Conservation (phyloP, 2,113 vertebrate genomes). For the Lathamus discolor region DNA sequence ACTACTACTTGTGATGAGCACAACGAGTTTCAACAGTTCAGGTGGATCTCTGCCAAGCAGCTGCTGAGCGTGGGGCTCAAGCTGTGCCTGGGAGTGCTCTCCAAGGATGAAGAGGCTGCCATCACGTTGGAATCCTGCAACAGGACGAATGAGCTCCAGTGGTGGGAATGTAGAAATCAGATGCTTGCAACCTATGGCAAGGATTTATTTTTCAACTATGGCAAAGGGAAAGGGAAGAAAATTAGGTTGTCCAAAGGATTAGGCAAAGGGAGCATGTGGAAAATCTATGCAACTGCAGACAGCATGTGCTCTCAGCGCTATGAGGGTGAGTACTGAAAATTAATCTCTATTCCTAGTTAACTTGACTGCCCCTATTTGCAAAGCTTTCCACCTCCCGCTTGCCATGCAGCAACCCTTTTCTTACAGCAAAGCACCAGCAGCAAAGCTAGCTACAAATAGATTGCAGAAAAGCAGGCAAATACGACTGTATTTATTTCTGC, state of each 20-base stretch:
- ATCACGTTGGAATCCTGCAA: conserved; percentile 81
- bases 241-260: conserved; percentile 80
- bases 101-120: conserved; percentile 74
- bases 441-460: not conserved
- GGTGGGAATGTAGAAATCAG: conserved; percentile 91
- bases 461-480: not conserved
- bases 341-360: not conserved
- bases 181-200: conserved; percentile 79
- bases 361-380: not conserved
- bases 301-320: conserved; percentile 83
- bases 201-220: conserved; percentile 85
- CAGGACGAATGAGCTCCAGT: conserved; percentile 78
- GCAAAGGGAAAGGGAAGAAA: conserved; percentile 82
- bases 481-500: not conserved
- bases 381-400: not conserved
- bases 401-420: not conserved
- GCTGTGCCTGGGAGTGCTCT: conserved; percentile 81
- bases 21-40: conserved; percentile 82
- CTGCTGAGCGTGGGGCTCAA: conserved; percentile 85
- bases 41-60: conserved; percentile 84
- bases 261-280: conserved; percentile 85
- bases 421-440: not conserved
- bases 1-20: conserved; percentile 72
- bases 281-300: conserved; percentile 74
- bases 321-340: conserved; percentile 81